Conservation (phyloP, 2,113 vertebrate genomes). For the Phocoena phocoena region DNA sequence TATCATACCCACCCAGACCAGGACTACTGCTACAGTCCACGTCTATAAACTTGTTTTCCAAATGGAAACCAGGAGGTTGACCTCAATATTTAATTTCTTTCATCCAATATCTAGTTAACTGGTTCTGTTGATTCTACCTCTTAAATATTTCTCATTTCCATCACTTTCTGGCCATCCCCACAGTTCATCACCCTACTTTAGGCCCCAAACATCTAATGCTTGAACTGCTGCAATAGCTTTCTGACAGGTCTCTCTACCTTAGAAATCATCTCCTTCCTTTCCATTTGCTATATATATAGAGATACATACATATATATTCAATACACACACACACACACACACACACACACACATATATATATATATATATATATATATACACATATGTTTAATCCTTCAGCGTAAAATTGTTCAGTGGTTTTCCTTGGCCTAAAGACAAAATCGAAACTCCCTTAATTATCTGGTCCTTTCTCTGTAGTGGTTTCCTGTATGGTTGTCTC, state of each 20-base stretch:
- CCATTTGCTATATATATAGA: too few relatives aligned
- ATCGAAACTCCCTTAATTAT: neutral
- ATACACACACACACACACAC: too few relatives aligned
- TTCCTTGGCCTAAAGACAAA: neutral
- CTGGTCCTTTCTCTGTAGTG: neutral
- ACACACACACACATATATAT: too few relatives aligned
- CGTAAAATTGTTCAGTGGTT: neutral
- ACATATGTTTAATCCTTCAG: neutral
- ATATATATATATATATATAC: too few relatives aligned
- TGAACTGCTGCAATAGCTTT: too few relatives aligned
- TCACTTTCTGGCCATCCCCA: neutral
- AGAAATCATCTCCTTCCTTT: neutral
- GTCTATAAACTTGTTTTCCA: neutral
- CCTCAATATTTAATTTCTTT: neutral
- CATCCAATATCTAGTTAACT: neutral
- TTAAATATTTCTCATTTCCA: neutral
- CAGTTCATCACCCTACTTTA: neutral
- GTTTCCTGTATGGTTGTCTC: neutral
- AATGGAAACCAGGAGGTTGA: neutral
- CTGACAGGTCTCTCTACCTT: neutral
- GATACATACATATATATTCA: too few relatives aligned
- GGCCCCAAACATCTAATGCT: neutral
- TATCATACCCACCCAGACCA: neutral
- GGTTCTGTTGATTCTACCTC: neutral
- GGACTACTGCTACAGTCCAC: neutral